Conservation (phyloP, 2,888 invertebrate genomes). For the Sepioteuthis lessoniana region DNA sequence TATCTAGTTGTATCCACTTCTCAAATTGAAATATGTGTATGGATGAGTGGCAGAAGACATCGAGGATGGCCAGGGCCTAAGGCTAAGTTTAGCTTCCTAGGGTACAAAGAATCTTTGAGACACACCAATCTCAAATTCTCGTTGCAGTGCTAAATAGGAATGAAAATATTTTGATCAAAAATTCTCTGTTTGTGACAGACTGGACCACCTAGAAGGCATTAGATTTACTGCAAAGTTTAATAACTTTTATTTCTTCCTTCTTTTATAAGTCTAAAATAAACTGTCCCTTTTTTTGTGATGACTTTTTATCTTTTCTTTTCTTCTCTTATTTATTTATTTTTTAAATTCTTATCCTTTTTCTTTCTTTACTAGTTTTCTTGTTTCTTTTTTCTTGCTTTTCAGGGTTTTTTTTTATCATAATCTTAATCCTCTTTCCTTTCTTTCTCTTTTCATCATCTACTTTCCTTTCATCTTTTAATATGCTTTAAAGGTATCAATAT, state of each 20-base stretch:
- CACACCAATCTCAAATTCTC: not conserved
- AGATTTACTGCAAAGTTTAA: not conserved
- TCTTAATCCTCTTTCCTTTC: not conserved
- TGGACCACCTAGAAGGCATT: not conserved
- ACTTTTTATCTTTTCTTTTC: not conserved
- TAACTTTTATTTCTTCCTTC: not conserved
- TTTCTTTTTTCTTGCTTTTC: not conserved
- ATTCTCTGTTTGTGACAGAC: not conserved
- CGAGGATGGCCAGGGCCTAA: not conserved
- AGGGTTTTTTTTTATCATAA: not conserved
- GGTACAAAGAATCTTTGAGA: not conserved
- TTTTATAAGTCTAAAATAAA: not conserved
- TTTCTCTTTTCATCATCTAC: not conserved
- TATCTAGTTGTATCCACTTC: not conserved
- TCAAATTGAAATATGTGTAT: not conserved
- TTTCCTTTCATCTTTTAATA: not conserved
- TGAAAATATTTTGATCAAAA: not conserved
- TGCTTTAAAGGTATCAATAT: slow-evolving; percentile 14
- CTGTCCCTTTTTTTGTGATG: not conserved
- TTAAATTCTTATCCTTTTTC: not conserved
- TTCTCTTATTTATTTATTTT: not conserved
- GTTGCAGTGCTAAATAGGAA: not conserved
- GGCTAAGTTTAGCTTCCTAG: not conserved
- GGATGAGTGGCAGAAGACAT: not conserved
- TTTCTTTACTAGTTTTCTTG: not conserved